A percentile compares a stretch with the other conserved stretches of the same genome.
phyloP scores from a whole-genome alignment of 2,888 invertebrate genomes.

The Seira sanloemensis region DNA sequence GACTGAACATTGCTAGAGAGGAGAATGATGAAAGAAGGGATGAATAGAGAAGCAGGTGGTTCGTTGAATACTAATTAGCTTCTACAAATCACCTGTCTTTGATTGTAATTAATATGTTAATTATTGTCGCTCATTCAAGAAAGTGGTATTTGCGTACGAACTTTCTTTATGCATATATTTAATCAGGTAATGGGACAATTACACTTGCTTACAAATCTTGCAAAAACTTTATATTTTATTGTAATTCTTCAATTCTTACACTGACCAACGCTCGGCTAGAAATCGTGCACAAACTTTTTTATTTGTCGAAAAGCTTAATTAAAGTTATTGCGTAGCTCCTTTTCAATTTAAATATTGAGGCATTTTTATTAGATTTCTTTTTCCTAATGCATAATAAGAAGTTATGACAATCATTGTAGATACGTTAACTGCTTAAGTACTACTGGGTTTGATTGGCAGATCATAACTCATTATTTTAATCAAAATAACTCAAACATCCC shows the following conservation, averaged over 20 bases:
- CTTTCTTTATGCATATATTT: background rate
- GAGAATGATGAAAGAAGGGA: constrained; percentile 10
- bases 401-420: background rate
- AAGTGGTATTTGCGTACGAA: background rate
- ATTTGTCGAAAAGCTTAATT: constrained; percentile 19
- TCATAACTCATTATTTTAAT: background rate
- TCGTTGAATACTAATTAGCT: constrained; percentile 55
- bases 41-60: constrained; percentile 47
- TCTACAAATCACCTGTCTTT: constrained; percentile 52
- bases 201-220: no score
- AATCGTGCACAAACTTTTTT: no score
- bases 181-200: no score
- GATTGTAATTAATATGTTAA: constrained; percentile 60
- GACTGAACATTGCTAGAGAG: background rate
- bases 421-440: background rate
- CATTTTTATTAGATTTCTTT: no score
- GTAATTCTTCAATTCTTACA: no score
- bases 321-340: no score
- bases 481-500: no score
- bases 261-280: no score
- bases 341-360: no score
- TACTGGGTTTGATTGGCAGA: constrained; percentile 15
- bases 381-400: no score
- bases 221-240: no score
- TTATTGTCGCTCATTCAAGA: constrained; percentile 31